phyloP scores from a whole-genome alignment of 2,888 invertebrate species.

The Synanthedon tipuliformis region DNA sequence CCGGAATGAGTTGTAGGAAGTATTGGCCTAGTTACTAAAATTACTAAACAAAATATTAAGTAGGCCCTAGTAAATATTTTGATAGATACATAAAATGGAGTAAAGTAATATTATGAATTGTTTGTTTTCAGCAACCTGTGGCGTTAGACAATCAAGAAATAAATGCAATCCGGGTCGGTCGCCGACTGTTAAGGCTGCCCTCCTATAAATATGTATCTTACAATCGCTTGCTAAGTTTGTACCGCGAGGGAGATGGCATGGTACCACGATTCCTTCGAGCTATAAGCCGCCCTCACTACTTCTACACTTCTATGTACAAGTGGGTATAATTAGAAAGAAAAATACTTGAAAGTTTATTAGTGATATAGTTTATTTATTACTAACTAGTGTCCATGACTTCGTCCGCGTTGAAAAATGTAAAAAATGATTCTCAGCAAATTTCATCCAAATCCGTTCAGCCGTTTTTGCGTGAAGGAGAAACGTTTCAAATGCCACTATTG shows the following conservation, averaged over 20 bases:
- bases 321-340: constrained; percentile 19
- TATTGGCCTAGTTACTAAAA: no score
- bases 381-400: neutral
- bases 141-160: constrained; percentile 36
- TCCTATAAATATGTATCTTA: constrained; percentile 50
- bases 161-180: constrained; percentile 44
- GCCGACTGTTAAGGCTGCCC: constrained; percentile 34
- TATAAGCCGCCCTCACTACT: constrained; percentile 45
- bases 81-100: no score
- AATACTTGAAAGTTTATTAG: no score
- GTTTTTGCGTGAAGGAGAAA: no score
- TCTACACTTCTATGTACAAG: constrained; percentile 59
- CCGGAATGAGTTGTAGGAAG: no score
- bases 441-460: no score
- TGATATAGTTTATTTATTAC: neutral
- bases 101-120: no score
- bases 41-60: no score
- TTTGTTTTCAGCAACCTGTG: constrained; percentile 16
- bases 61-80: no score
- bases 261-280: constrained; percentile 49
- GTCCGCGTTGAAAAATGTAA: no score
- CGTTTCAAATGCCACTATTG: no score
- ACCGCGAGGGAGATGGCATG: constrained; percentile 53
- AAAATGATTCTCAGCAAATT: no score
- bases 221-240: constrained; percentile 39